phyloP scores from a whole-genome alignment of 2,113 vertebrate species.

The Pseudorectes ferrugineus region DNA sequence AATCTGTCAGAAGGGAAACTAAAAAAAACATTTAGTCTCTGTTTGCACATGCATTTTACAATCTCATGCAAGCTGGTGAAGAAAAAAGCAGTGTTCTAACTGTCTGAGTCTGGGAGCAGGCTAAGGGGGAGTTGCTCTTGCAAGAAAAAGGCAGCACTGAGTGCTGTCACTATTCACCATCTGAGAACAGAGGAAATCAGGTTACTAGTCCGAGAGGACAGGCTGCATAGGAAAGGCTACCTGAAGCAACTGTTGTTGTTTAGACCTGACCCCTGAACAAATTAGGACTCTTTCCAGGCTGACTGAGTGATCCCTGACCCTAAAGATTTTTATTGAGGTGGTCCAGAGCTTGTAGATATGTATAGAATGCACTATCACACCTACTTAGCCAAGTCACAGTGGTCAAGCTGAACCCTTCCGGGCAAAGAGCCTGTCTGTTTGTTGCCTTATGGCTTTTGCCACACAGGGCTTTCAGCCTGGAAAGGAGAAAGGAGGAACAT shows the following conservation, averaged over 20 bases:
- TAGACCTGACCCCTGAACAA: background rate
- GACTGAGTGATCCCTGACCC: background rate
- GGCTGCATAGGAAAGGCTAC: background rate
- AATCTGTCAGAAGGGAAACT: background rate
- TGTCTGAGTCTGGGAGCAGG: background rate
- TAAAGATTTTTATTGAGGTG: background rate
- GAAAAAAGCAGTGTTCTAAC: background rate
- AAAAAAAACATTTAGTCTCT: background rate
- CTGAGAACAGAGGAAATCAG: rapidly evolving
- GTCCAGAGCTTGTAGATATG: background rate
- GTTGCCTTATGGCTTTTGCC: background rate
- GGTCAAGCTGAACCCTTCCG: background rate
- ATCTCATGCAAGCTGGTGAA: background rate
- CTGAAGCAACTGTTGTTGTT: background rate
- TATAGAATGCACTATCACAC: background rate
- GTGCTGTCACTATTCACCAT: background rate
- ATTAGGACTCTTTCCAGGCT: background rate
- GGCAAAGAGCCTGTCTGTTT: background rate
- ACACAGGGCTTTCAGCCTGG: background rate
- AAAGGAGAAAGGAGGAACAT: background rate
- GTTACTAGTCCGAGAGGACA: background rate
- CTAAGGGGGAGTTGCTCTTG: background rate
- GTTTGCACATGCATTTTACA: background rate
- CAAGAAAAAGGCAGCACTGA: background rate
- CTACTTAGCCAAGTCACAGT: background rate